Base-by-base conservation (phyloP, 2,113 vertebrate genomes). In the Todiramphus saurophagus region DNA sequence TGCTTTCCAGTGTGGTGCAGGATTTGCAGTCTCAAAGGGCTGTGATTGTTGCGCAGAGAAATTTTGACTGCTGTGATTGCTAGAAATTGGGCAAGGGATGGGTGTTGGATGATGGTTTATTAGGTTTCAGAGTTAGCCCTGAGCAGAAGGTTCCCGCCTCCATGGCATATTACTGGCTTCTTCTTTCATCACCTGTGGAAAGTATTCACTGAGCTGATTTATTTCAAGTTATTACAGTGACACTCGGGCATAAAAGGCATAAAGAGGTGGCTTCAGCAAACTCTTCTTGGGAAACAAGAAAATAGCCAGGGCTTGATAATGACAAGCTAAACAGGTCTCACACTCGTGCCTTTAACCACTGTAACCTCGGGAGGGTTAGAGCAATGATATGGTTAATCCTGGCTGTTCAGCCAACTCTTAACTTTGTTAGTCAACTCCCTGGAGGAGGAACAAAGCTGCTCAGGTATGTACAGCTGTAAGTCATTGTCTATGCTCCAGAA, bases 371-470 rank as follows among this genome's bases (percentile, higher is more conserved):
- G 67, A 83, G 74, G 37, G 41, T 70, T 94, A 76, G 25, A 87
- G 58, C 66, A 92, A 78, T 37, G 53, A 93, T 92, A 89, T 35
- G 69, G 21, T 94, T 94, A 94, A 92, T 95, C 91, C 83, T 89
- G 83, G 62, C 27, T 85, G 74, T 68, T 93, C 60, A 77, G 76
- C 64, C 82, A 83, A 70, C 88, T 68, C 92, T 90, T 81, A 89
- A 90, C 76, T 93, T 92, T 48, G 64, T 93, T 73, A 94, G 86
- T 90, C 80, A 92, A 83, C 80, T 96, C 94, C 83, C 80, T 50
- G 23, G 89, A 94, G 96, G 31, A 92, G 59, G 69, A 95, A 90
- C 89, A 89, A 93, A 93, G 66, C 89, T 79, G 55, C 86, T 91
- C 83, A 31, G 0, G 16, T 72, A 83, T 86, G 64, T 94, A 91